These are phyloP conservation scores for Cataglyphis rosenhaueri DNA, from an alignment of 2,888 invertebrate genomes.

Conservation along the genomic window DNA sequence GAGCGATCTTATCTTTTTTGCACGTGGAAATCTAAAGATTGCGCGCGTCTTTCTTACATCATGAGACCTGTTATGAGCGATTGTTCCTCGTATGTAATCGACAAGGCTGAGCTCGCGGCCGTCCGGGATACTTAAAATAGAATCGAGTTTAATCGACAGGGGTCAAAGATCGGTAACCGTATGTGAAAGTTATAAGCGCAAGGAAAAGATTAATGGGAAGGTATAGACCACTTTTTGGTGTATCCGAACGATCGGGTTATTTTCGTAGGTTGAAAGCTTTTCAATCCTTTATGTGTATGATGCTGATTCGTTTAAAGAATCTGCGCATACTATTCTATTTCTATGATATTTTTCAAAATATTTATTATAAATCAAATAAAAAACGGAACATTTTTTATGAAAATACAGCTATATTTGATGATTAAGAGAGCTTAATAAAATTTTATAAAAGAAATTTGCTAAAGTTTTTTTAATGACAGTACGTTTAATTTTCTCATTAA, in stretches of 20 bases:
- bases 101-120: background rate
- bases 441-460: background rate
- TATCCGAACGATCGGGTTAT: slow-evolving; percentile 47
- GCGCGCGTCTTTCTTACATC: slow-evolving; percentile 12
- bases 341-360: background rate
- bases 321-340: background rate
- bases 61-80: slow-evolving; percentile 11
- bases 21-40: slow-evolving; percentile 33
- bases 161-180: slow-evolving; percentile 63
- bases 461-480: background rate
- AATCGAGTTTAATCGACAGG: slow-evolving; percentile 68
- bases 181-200: slow-evolving; percentile 70
- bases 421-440: background rate
- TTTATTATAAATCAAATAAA: background rate
- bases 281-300: background rate
- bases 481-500: background rate
- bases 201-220: slow-evolving; percentile 73
- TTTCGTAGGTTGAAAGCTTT: slow-evolving; percentile 52
- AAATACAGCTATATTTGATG: background rate
- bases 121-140: slow-evolving; percentile 70
- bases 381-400: background rate
- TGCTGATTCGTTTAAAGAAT: slow-evolving; percentile 10
- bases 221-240: slow-evolving; percentile 52
- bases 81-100: slow-evolving; percentile 15
- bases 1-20: slow-evolving; percentile 25